A percentile compares a stretch with the other conserved stretches of the same genome.
phyloP scores from a whole-genome alignment of 1,140 invertebrate genomes.

The Zaprionus ornatus region DNA sequence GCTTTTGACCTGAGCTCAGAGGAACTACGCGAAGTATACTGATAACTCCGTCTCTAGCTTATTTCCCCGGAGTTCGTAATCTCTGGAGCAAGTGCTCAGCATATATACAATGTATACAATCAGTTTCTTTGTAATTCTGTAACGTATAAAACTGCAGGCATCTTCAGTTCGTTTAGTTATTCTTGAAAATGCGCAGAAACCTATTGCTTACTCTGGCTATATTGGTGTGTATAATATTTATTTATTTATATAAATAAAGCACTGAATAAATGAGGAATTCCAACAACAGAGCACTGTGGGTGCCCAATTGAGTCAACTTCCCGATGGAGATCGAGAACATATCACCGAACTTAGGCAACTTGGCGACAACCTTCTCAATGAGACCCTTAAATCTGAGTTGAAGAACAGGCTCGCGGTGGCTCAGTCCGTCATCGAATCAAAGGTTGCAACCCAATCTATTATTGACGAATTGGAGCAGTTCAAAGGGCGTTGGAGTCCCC shows the following conservation, averaged over 20 bases:
- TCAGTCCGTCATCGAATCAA: conserved; percentile 4
- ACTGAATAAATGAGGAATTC: neutral
- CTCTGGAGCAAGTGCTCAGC: neutral
- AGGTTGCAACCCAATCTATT: neutral
- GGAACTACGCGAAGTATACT: neutral
- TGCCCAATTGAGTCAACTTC: neutral
- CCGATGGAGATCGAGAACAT: neutral
- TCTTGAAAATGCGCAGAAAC: neutral
- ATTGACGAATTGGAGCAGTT: neutral
- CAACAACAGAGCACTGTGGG: neutral
- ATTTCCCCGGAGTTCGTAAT: neutral
- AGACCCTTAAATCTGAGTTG: conserved; percentile 5
- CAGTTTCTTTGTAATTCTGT: conserved; percentile 1
- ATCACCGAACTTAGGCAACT: conserved; percentile 1
- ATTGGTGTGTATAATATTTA: neutral
- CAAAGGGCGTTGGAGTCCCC: neutral
- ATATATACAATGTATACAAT: neutral
- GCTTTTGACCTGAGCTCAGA: neutral
- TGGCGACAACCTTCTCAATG: conserved; percentile 2
- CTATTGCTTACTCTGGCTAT: conserved; percentile 1
- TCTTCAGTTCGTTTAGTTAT: neutral
- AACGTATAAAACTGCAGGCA: neutral
- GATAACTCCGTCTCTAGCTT: neutral
- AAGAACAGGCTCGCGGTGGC: conserved; percentile 4
- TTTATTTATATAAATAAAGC: neutral